These are phyloP conservation scores for Antheraea yamamai DNA, from an alignment of 2,888 invertebrate species.

Conservation along the genomic window DNA sequence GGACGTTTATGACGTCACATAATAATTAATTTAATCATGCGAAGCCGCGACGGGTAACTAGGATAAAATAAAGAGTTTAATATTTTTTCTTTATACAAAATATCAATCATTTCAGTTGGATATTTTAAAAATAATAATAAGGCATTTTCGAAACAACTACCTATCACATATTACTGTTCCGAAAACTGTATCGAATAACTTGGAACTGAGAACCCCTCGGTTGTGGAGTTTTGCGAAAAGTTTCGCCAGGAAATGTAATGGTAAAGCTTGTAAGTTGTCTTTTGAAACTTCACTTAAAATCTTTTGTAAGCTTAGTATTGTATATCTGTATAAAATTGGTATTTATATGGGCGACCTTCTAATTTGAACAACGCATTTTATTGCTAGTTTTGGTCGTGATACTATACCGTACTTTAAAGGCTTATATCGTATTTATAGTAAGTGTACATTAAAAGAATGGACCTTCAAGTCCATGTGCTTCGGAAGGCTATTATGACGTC, in stretches of 20 bases:
- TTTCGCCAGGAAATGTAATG: slow-evolving; percentile 1
- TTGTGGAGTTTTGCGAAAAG: not conserved
- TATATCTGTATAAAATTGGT: too few species aligned
- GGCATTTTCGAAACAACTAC: not conserved
- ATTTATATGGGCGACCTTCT: too few species aligned
- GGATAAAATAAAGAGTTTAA: not conserved
- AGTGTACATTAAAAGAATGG: too few species aligned
- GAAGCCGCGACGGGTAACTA: too few species aligned
- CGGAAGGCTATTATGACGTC: too few species aligned
- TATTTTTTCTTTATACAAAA: not conserved
- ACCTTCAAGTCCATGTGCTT: too few species aligned
- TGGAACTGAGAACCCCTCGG: not conserved
- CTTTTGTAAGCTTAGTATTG: not conserved
- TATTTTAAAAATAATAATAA: not conserved
- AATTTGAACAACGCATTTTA: too few species aligned
- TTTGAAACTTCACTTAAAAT: slow-evolving; percentile 5
- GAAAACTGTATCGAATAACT: slow-evolving; percentile 2
- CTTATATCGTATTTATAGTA: too few species aligned
- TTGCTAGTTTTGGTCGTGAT: too few species aligned
- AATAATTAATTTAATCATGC: too few species aligned
- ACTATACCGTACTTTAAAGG: too few species aligned
- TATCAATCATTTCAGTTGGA: not conserved
- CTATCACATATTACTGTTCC: not conserved
- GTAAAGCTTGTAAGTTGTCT: slow-evolving; percentile 5
- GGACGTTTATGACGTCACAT: too few species aligned